Conservation (phyloP, 2,113 vertebrate species). For the Platysternon megacephalum region DNA sequence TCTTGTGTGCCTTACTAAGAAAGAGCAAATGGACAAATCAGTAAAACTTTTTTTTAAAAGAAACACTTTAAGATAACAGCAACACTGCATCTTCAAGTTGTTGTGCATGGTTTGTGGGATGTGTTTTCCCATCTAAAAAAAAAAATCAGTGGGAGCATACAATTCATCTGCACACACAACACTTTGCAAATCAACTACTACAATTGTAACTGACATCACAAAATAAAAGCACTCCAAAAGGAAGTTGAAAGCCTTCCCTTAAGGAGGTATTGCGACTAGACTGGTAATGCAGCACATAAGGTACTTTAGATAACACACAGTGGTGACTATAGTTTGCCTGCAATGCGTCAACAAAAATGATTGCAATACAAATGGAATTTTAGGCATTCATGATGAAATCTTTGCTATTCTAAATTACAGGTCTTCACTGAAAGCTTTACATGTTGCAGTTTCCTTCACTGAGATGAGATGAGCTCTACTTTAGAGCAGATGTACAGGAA, state of each 20-base stretch:
- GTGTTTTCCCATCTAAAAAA: not conserved
- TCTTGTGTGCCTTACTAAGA: not conserved
- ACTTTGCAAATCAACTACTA: not conserved
- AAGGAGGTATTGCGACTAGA: not conserved
- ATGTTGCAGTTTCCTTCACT: not conserved
- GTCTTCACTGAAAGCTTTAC: not conserved
- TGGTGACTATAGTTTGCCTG: not conserved
- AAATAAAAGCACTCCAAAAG: not conserved
- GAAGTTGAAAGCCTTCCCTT: not conserved
- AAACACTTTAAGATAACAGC: not conserved
- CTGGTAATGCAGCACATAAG: not conserved
- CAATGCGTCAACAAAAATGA: not conserved
- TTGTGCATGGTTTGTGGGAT: accelerated
- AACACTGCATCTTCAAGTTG: not conserved
- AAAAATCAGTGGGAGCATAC: not conserved
- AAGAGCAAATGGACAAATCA: not conserved
- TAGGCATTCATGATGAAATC: not conserved
- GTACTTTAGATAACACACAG: not conserved
- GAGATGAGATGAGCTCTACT: constrained; percentile 18
- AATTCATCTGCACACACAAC: not conserved
- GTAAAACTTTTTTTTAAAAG: not conserved
- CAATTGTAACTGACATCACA: accelerated
- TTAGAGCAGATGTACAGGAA: constrained; percentile 60
- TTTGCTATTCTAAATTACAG: not conserved
- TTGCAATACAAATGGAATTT: not conserved